Evolutionary conservation across 2,888 invertebrate genomes (phyloP).

Genomic region (Microplitis manilae): DNA sequence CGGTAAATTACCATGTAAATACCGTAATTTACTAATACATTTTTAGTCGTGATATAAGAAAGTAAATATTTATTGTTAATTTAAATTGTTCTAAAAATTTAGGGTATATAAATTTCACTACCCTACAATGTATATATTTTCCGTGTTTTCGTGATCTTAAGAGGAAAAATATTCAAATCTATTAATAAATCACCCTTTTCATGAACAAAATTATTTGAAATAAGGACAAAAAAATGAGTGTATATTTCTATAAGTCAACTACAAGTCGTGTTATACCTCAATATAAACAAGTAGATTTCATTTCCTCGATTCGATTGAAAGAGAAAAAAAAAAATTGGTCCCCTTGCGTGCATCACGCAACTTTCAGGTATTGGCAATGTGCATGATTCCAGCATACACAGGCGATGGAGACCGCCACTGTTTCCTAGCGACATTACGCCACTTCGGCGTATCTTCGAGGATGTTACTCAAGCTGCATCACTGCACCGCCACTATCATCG

Average conservation of each 20-base stretch:
- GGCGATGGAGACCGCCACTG: constrained; percentile 88
- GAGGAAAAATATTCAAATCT: not conserved
- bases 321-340: constrained; percentile 24
- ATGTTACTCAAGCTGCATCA: constrained; percentile 74
- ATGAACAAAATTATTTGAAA: not conserved
- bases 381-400: constrained; percentile 77
- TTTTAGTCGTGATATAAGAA: too few relatives aligned
- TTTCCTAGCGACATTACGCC: constrained; percentile 85
- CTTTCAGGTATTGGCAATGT: constrained; percentile 46
- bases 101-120: not conserved
- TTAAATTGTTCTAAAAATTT: not conserved
- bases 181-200: not conserved
- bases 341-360: constrained; percentile 38
- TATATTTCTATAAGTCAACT: not conserved
- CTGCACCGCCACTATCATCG: constrained; percentile 66
- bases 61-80: not conserved
- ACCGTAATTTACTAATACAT: too few relatives aligned
- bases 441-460: constrained; percentile 85
- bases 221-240: not conserved
- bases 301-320: constrained; percentile 18
- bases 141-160: not conserved
- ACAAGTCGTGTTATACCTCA: constrained; percentile 10
- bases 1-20: too few relatives aligned
- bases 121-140: not conserved
- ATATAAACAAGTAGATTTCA: constrained; percentile 10